Percentiles rank a stretch among this genome's conserved stretches.
Conservation (phyloP, 1,140 invertebrate species). For the Acromyrmex heyeri region DNA sequence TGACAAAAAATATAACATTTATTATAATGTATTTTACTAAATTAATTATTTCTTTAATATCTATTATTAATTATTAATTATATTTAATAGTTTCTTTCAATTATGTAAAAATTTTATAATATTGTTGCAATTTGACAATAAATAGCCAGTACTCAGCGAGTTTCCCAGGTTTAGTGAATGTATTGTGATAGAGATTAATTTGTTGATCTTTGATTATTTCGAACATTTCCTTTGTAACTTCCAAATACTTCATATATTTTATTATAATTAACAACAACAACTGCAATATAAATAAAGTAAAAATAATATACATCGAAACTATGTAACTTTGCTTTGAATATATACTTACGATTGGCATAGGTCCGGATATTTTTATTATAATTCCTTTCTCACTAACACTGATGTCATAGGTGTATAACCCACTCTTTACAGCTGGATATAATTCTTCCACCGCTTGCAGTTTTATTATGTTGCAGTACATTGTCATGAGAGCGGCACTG, state of each 20-base stretch:
- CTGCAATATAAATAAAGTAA: conserved; percentile 81
- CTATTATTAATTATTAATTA: no score
- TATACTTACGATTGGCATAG: conserved; percentile 90
- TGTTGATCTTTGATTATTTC: conserved; percentile 90
- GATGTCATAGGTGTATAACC: conserved; percentile 89
- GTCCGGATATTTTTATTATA: conserved; percentile 90
- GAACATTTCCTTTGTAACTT: conserved; percentile 88
- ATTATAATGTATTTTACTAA: neutral
- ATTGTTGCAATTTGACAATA: conserved; percentile 6
- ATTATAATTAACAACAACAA: conserved; percentile 89
- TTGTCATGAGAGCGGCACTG: conserved; percentile 88
- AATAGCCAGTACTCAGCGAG: conserved; percentile 88
- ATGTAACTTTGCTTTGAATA: neutral
- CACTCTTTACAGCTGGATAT: conserved; percentile 92
- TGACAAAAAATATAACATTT: neutral
- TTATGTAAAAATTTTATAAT: conserved; percentile 44
- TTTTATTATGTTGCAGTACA: conserved; percentile 88
- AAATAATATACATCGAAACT: neutral
- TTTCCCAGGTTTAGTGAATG: conserved; percentile 90
- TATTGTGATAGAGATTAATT: conserved; percentile 91
- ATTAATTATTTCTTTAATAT: no score
- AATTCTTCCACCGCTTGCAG: conserved; percentile 90
- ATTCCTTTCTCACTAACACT: conserved; percentile 89
- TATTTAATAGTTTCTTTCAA: conserved; percentile 5
- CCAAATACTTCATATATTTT: conserved; percentile 88